Evolutionary conservation across 2,113 vertebrate species (phyloP).

Genomic region (Cebus imitator): DNA sequence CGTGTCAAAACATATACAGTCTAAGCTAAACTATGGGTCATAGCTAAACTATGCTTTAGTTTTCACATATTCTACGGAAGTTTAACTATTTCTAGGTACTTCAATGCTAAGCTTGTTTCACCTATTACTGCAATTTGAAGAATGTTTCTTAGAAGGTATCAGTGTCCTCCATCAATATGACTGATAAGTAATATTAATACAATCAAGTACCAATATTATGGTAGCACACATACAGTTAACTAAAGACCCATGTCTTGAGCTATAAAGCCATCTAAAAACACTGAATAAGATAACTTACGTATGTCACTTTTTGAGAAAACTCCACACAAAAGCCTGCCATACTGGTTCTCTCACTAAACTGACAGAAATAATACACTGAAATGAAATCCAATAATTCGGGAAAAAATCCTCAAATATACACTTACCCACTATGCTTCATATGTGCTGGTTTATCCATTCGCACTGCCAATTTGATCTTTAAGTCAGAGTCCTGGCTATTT

Average conservation of each 20-base stretch:
- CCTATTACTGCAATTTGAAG: background rate
- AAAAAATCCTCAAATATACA: constrained; percentile 13
- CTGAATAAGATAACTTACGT: background rate
- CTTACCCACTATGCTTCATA: constrained; percentile 98
- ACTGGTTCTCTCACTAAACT: background rate
- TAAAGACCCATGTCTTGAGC: background rate
- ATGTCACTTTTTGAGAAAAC: background rate
- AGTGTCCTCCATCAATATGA: background rate
- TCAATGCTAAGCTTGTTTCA: background rate
- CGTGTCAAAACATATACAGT: background rate
- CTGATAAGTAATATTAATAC: background rate
- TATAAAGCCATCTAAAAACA: background rate
- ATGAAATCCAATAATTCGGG: background rate
- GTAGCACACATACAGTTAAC: background rate
- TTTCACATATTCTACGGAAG: background rate
- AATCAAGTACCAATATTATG: background rate
- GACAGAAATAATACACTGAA: background rate
- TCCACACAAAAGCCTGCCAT: background rate
- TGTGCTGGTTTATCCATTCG: constrained; percentile 98
- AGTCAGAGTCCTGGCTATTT: constrained; percentile 94
- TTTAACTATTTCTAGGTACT: background rate
- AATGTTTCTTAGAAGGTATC: background rate
- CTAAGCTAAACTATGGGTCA: background rate
- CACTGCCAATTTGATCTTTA: constrained; percentile 96
- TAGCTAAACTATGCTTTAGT: background rate